These are phyloP conservation scores for Bryconaethiops microstoma DNA, from an alignment of 2,797 vertebrate species.

Conservation along the genomic window DNA sequence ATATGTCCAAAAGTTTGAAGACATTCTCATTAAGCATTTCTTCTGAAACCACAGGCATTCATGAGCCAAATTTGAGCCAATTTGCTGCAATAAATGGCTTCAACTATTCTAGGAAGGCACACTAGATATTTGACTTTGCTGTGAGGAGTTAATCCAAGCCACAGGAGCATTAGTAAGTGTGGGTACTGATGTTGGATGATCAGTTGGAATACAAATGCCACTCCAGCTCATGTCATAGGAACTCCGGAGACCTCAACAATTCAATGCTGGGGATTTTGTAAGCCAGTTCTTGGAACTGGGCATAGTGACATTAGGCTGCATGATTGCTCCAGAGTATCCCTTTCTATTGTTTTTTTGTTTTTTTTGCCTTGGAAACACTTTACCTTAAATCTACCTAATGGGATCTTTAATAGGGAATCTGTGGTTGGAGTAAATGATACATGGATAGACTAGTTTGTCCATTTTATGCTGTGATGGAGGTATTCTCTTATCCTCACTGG, in stretches of 20 bases:
- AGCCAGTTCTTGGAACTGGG: too few species aligned
- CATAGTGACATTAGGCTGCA: too few species aligned
- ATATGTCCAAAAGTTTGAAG: too few species aligned
- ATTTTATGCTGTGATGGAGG: slow-evolving; percentile 41
- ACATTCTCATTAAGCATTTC: too few species aligned
- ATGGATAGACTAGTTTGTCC: slow-evolving; percentile 51
- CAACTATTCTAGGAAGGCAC: too few species aligned
- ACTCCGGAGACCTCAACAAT: not conserved
- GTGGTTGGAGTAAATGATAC: slow-evolving; percentile 51
- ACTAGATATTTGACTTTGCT: not conserved
- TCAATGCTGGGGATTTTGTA: not conserved
- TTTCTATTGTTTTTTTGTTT: not conserved
- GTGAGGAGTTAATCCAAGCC: not conserved
- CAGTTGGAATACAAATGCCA: not conserved
- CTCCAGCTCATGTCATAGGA: not conserved
- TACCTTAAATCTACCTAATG: slow-evolving; percentile 42
- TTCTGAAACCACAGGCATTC: too few species aligned
- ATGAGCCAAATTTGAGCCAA: too few species aligned
- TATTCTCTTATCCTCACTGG: slow-evolving; percentile 37
- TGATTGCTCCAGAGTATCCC: not conserved
- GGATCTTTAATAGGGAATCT: slow-evolving; percentile 44
- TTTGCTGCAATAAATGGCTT: too few species aligned
- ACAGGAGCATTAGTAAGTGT: not conserved
- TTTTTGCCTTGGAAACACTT: slow-evolving; percentile 41
- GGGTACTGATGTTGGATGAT: not conserved